phyloP scores from a whole-genome alignment of 2,113 vertebrate species.

The Prunella himalayana region DNA sequence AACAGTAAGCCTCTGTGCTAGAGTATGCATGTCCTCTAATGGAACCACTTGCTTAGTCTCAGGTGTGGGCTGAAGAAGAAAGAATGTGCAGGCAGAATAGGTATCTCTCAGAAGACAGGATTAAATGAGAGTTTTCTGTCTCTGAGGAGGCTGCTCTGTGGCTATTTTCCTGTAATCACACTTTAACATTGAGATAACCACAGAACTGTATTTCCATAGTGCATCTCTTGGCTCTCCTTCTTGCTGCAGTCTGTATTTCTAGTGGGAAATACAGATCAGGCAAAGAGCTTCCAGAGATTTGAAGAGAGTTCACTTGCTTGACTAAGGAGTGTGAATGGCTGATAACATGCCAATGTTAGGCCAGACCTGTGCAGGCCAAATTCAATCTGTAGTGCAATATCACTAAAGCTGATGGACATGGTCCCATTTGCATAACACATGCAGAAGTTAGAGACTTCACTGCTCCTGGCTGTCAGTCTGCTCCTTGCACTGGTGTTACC shows the following conservation, averaged over 20 bases:
- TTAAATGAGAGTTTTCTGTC: neutral
- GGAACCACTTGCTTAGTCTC: neutral
- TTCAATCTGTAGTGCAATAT: neutral
- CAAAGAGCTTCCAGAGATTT: neutral
- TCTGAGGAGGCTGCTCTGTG: neutral
- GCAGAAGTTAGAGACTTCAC: neutral
- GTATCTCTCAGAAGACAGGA: neutral
- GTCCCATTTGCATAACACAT: neutral
- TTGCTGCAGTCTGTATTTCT: fast-evolving
- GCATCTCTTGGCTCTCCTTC: neutral
- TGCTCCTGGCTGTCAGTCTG: neutral
- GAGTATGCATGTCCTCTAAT: neutral
- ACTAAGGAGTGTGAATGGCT: neutral
- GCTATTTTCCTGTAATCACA: neutral
- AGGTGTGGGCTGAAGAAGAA: neutral
- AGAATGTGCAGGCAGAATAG: neutral
- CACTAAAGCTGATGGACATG: neutral
- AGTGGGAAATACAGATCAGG: neutral
- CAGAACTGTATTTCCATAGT: neutral
- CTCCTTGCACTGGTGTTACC: neutral
- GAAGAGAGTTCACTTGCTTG: neutral
- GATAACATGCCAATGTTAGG: neutral
- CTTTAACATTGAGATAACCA: neutral
- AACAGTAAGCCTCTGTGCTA: neutral
- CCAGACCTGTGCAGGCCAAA: neutral